phyloP scores from a whole-genome alignment of 2,113 vertebrate species.

The Ellobius talpinus region DNA sequence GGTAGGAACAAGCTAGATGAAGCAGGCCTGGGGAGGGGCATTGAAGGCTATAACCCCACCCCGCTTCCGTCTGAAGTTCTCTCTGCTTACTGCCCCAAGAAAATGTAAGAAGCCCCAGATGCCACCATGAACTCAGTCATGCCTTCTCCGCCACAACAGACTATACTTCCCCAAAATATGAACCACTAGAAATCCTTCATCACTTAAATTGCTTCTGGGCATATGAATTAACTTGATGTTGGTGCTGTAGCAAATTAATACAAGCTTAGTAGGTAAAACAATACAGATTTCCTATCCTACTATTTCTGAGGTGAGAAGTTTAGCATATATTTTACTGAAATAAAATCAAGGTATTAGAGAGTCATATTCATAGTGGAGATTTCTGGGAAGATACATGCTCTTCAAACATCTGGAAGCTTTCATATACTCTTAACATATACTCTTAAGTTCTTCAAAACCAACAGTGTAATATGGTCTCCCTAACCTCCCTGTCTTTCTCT shows the following conservation, averaged over 20 bases:
- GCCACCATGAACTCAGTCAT: neutral
- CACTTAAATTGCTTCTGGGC: neutral
- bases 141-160: neutral
- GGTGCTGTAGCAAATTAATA: neutral
- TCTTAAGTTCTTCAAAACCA: neutral
- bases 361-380: neutral
- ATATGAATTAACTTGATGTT: neutral
- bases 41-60: neutral
- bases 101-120: neutral
- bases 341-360: neutral
- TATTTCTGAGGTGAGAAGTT: neutral
- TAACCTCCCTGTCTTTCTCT: neutral
- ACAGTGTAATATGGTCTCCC: neutral
- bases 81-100: neutral
- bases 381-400: too few species aligned
- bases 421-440: neutral
- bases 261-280: neutral
- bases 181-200: neutral
- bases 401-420: neutral
- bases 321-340: neutral
- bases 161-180: neutral
- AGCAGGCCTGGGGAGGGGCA: neutral
- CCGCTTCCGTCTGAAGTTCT: neutral
- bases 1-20: neutral
- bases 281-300: neutral